These are phyloP conservation scores for Netelia inedita DNA, from an alignment of 2,888 invertebrate species.

Conservation along the genomic window DNA sequence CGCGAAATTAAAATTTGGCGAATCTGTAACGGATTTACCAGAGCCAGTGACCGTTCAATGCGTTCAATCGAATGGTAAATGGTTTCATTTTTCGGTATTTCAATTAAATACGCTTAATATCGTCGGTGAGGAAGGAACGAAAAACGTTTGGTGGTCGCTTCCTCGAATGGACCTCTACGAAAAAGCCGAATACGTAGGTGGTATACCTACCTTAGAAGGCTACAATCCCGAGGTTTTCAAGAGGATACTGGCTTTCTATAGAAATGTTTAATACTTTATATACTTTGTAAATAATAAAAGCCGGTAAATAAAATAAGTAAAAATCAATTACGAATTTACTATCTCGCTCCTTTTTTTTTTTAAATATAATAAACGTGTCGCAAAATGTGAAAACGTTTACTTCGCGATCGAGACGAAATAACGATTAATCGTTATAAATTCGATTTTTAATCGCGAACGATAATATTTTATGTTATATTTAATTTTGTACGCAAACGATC, in stretches of 20 bases:
- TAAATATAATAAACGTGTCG: not conserved
- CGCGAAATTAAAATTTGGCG: conserved; percentile 91
- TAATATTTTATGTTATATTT: not conserved
- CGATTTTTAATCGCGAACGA: not conserved
- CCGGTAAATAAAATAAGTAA: not conserved
- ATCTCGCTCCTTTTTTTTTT: no score
- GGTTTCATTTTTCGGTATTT: conserved; percentile 93
- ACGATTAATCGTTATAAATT: not conserved
- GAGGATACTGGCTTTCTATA: conserved; percentile 92
- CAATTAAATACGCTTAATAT: conserved; percentile 94
- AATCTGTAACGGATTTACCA: conserved; percentile 88
- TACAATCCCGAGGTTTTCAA: conserved; percentile 93
- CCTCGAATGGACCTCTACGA: conserved; percentile 89
- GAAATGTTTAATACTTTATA: conserved; percentile 85
- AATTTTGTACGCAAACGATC: not conserved
- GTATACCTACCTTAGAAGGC: conserved; percentile 89
- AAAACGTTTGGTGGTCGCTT: conserved; percentile 93
- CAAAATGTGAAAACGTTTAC: not conserved
- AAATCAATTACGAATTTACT: no score
- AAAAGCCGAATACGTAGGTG: conserved; percentile 88
- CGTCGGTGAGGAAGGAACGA: conserved; percentile 86
- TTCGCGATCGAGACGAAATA: not conserved
- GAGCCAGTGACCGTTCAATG: conserved; percentile 94
- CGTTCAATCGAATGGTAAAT: conserved; percentile 92
- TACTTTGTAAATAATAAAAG: conserved; percentile 46